Evolutionary conservation across 2,888 invertebrate species (phyloP).

Genomic region (Merodon equestris): DNA sequence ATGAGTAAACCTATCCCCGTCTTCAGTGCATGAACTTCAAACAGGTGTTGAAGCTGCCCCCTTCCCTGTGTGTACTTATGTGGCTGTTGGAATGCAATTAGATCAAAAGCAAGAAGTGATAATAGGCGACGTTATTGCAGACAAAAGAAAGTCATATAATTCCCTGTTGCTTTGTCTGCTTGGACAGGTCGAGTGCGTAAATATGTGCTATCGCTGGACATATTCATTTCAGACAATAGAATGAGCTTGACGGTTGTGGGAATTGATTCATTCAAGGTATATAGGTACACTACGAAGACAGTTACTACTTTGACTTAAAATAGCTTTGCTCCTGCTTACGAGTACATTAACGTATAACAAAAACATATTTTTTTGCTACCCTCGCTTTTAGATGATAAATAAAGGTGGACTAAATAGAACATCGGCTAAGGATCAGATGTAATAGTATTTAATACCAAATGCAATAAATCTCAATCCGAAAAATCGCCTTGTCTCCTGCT

Average conservation of each 20-base stretch:
- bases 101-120: conserved; percentile 54
- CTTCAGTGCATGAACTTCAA: conserved; percentile 58
- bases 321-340: too few relatives aligned
- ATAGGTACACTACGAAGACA: too few relatives aligned
- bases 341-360: too few relatives aligned
- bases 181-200: conserved; percentile 48
- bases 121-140: conserved; percentile 31
- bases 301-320: too few relatives aligned
- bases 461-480: too few relatives aligned
- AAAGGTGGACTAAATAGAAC: too few relatives aligned
- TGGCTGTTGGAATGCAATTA: conserved; percentile 66
- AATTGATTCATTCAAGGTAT: neutral
- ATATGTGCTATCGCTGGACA: conserved; percentile 12
- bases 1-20: conserved; percentile 67
- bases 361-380: too few relatives aligned
- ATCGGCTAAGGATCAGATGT: too few relatives aligned
- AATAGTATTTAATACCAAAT: too few relatives aligned
- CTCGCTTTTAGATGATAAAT: too few relatives aligned
- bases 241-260: conserved; percentile 42
- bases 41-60: conserved; percentile 46
- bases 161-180: conserved; percentile 7
- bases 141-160: conserved; percentile 51
- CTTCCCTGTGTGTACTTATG: conserved; percentile 47
- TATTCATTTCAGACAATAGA: conserved; percentile 62
- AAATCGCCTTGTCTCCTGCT: too few relatives aligned